Evolutionary conservation across 2,797 vertebrate species (phyloP).

Genomic region (Oreortyx pictus): DNA sequence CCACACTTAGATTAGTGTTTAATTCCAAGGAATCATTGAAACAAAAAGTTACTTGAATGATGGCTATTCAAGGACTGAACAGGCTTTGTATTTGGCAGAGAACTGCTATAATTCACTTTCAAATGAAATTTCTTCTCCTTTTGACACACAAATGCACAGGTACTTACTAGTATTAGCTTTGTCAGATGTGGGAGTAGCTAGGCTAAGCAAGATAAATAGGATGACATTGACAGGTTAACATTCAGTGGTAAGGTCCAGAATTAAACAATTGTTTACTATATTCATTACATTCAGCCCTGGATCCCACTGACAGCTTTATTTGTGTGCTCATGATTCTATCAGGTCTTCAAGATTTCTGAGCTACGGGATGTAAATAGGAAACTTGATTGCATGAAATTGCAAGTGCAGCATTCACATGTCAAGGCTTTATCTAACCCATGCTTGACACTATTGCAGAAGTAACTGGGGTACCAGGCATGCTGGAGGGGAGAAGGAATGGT

Average conservation of each 20-base stretch:
- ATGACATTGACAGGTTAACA: not conserved
- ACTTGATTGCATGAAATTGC: not conserved
- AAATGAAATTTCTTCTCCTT: conserved; percentile 3
- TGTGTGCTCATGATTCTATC: not conserved
- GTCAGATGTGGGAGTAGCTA: not conserved
- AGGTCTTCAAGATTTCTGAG: not conserved
- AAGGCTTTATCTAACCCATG: accelerated
- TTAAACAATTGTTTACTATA: conserved; percentile 7
- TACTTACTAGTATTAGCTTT: not conserved
- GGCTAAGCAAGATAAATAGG: not conserved
- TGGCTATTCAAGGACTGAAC: not conserved
- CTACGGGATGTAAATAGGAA: not conserved
- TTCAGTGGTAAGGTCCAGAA: not conserved
- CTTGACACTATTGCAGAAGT: not conserved
- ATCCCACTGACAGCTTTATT: not conserved
- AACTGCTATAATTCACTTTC: conserved; percentile 21
- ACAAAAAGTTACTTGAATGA: conserved; percentile 44
- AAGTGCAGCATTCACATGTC: not conserved
- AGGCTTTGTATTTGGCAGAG: conserved; percentile 30
- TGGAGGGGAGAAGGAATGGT: not conserved
- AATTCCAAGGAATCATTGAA: not conserved
- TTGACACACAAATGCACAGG: not conserved
- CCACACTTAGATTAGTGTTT: conserved; percentile 50
- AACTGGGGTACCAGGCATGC: not conserved
- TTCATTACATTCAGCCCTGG: not conserved